Percentiles rank a stretch among this genome's conserved stretches.
phyloP scores from a whole-genome alignment of 2,113 vertebrate species.

The Vidua macroura region DNA sequence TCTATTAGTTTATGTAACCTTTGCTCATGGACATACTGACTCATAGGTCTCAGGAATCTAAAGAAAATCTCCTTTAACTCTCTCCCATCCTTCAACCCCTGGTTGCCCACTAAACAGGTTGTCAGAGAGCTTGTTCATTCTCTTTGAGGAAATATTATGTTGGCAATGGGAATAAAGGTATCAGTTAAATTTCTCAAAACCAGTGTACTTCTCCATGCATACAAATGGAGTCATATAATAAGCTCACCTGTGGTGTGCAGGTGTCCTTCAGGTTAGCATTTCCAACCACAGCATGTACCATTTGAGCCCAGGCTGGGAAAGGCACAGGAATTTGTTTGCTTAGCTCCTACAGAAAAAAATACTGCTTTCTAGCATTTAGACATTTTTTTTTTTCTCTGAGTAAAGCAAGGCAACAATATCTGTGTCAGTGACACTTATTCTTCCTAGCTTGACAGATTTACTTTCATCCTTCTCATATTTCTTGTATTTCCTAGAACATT shows the following conservation, averaged over 20 bases:
- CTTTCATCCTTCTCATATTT: background rate
- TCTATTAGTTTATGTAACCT: conserved; percentile 63
- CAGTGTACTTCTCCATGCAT: background rate
- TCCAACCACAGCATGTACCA: background rate
- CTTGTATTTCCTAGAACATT: background rate
- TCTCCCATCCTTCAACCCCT: background rate
- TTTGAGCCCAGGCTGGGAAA: background rate
- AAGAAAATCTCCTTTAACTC: conserved; percentile 20
- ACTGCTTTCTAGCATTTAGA: background rate
- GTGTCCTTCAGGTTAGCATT: background rate
- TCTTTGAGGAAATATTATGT: background rate
- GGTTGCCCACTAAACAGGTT: background rate
- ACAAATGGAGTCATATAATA: background rate
- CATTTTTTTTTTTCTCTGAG: background rate
- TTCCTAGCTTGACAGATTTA: background rate
- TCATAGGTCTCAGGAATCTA: background rate
- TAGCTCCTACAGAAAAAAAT: background rate
- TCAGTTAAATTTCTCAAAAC: background rate
- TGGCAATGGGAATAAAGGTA: background rate
- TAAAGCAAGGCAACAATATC: background rate
- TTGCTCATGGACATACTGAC: conserved; percentile 1
- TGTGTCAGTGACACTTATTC: background rate
- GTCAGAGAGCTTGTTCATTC: background rate
- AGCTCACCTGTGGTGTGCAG: background rate
- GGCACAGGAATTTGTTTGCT: background rate